Conservation (phyloP, 2,797 vertebrate species). For the Cuculus canorus region DNA sequence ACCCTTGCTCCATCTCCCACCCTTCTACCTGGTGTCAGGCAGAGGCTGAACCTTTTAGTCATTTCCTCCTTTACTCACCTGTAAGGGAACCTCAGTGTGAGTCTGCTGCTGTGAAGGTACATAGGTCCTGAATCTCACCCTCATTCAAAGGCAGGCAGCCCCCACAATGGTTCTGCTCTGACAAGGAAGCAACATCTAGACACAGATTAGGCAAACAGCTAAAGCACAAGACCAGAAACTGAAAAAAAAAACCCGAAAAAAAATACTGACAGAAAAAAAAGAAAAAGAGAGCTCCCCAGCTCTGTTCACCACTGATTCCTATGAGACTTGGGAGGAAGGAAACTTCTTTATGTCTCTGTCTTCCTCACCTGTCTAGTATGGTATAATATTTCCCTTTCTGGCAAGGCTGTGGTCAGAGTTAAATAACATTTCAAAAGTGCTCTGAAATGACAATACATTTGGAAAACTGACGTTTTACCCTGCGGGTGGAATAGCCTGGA, state of each 20-base stretch:
- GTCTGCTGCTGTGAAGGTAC: neutral
- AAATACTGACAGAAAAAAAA: too few relatives aligned
- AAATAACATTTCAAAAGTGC: slow-evolving; percentile 55
- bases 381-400: slow-evolving; percentile 50
- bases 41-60: neutral
- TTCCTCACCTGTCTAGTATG: neutral
- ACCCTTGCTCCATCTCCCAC: neutral
- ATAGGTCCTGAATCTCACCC: neutral
- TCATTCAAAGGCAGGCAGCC: neutral
- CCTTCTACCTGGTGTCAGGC: rapidly evolving
- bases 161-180: neutral
- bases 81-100: rapidly evolving
- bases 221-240: neutral
- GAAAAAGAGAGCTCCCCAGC: neutral
- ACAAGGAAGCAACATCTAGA: slow-evolving; percentile 4
- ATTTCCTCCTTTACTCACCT: neutral
- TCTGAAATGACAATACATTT: slow-evolving; percentile 60
- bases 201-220: slow-evolving; percentile 17
- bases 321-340: neutral
- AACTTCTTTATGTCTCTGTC: neutral
- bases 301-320: neutral
- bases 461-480: slow-evolving; percentile 23
- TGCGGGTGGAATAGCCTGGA: neutral
- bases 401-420: neutral
- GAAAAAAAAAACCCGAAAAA: neutral